Conservation (phyloP, 2,113 vertebrate genomes). For the Dicerorhinus sumatrensis region DNA sequence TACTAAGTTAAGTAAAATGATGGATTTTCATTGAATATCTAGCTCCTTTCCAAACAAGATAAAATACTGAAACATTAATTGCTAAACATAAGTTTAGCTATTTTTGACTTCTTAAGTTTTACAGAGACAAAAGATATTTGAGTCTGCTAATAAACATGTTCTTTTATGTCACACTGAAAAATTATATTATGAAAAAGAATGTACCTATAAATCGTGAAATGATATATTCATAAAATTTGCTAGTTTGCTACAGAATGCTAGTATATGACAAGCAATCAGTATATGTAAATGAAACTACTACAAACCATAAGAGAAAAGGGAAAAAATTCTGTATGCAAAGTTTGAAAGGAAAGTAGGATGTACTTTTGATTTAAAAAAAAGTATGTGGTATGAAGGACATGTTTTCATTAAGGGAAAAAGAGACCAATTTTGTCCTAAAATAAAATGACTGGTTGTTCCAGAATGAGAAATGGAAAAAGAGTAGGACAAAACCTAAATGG, state of each 20-base stretch:
- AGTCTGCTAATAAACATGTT: background rate
- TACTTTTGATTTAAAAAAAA: background rate
- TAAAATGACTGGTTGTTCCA: background rate
- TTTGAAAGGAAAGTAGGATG: background rate
- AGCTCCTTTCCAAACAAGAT: background rate
- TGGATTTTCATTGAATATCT: background rate
- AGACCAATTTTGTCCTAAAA: background rate
- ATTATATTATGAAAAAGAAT: background rate
- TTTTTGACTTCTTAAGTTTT: background rate
- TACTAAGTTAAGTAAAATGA: background rate
- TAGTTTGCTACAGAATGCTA: background rate
- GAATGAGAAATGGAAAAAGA: background rate
- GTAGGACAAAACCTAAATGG: background rate
- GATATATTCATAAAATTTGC: background rate
- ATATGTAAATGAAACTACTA: background rate
- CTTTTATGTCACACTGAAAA: background rate
- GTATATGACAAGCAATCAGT: background rate
- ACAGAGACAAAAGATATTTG: background rate
- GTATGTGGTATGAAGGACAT: background rate
- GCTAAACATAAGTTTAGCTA: background rate
- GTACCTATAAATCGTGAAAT: background rate
- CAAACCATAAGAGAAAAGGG: background rate
- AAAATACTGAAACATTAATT: background rate
- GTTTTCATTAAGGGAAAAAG: background rate
- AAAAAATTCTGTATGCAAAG: background rate